Conservation (phyloP, 2,113 vertebrate species). For the Marcusenius ussheri region DNA sequence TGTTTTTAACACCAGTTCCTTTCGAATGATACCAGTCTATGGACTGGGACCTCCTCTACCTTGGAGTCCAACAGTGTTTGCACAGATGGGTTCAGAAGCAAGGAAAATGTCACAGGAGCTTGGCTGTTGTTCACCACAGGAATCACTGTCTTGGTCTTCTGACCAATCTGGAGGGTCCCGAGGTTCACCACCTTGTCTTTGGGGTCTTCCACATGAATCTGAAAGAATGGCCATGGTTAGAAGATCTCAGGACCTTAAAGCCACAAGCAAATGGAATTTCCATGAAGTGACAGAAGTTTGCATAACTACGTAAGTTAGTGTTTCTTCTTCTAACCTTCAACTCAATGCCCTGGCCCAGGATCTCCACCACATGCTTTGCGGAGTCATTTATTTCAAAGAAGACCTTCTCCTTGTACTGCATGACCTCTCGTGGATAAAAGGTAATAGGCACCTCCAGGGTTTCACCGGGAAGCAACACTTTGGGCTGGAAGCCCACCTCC, state of each 20-base stretch:
- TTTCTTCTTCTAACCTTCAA: constrained; percentile 63
- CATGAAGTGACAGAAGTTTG: neutral
- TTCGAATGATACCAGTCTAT: neutral
- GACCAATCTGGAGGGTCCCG: constrained; percentile 63
- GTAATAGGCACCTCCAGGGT: constrained; percentile 59
- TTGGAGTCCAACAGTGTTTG: constrained; percentile 56
- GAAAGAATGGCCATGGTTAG: neutral
- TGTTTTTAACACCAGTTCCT: neutral
- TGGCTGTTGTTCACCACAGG: constrained; percentile 68
- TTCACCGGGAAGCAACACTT: constrained; percentile 58
- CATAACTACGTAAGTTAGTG: neutral
- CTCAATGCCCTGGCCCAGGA: constrained; percentile 70
- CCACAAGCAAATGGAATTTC: neutral
- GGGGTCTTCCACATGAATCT: constrained; percentile 70
- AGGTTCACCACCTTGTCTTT: constrained; percentile 64
- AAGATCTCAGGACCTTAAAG: neutral
- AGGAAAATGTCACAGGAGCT: constrained; percentile 56
- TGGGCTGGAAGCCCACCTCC: constrained; percentile 56
- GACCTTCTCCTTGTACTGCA: constrained; percentile 63
- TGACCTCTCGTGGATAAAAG: constrained; percentile 67
- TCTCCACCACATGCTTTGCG: constrained; percentile 57
- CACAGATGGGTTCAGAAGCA: constrained; percentile 39
- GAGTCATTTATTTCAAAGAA: constrained; percentile 71
- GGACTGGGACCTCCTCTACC: constrained; percentile 48
- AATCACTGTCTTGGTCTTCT: constrained; percentile 57